phyloP scores from a whole-genome alignment of 2,797 vertebrate genomes.

The Sarcophilus harrisii region DNA sequence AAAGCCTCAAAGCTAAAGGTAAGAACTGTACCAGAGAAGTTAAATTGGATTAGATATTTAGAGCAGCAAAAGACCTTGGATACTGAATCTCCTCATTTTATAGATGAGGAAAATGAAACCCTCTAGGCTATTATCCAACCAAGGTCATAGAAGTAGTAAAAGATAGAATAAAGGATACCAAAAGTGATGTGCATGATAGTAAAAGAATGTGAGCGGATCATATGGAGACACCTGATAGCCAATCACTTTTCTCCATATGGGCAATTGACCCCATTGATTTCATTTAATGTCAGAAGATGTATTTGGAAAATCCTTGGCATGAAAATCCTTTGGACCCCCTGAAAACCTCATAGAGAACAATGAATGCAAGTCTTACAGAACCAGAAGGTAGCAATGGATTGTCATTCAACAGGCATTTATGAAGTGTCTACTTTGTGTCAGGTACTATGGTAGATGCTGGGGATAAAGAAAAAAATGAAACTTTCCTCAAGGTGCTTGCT shows the following conservation, averaged over 20 bases:
- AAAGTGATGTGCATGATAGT: background rate
- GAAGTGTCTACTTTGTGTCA: background rate
- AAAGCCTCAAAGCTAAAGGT: background rate
- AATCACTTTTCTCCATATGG: background rate
- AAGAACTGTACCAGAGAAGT: background rate
- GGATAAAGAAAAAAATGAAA: background rate
- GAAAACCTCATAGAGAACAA: background rate
- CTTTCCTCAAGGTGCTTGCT: background rate
- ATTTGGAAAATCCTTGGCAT: background rate
- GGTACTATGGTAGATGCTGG: background rate
- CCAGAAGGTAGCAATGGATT: background rate
- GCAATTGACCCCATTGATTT: background rate
- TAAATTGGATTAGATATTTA: background rate
- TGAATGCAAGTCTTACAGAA: background rate
- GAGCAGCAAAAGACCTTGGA: background rate
- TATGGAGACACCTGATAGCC: background rate
- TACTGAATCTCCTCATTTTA: background rate
- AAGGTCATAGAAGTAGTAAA: background rate
- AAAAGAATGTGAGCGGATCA: background rate
- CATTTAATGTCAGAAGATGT: background rate
- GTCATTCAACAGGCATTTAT: background rate
- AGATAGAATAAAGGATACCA: background rate
- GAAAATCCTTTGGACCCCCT: background rate
- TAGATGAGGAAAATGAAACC: background rate
- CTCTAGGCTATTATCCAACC: background rate